Conservation (phyloP, 1,140 invertebrate genomes). For the Oedothorax gibbosus region DNA sequence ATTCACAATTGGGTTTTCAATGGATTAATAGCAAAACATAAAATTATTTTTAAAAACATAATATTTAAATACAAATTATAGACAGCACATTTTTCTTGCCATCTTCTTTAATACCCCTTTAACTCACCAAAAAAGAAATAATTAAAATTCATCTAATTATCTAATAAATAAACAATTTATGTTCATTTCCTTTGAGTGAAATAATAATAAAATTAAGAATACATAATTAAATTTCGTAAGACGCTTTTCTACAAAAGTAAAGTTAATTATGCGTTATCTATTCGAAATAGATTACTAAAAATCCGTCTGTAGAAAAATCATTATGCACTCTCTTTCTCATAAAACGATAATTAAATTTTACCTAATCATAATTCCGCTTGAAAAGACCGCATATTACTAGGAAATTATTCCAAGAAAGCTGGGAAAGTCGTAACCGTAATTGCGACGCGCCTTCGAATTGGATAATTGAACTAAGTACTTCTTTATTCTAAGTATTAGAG, state of each 20-base stretch:
- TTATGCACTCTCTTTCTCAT: not conserved
- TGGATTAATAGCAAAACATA: too few species aligned
- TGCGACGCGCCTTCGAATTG: slow-evolving; percentile 35
- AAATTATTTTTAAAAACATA: too few species aligned
- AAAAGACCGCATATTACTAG: slow-evolving; percentile 1
- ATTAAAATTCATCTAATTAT: too few species aligned
- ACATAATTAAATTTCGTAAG: not conserved
- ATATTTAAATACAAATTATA: too few species aligned
- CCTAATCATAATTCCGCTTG: slow-evolving; percentile 26
- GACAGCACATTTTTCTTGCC: too few species aligned
- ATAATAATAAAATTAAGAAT: not conserved
- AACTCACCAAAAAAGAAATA: too few species aligned
- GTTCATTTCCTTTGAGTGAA: too few species aligned
- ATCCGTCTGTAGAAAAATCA: slow-evolving; percentile 16
- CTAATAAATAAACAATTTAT: too few species aligned
- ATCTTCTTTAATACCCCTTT: too few species aligned
- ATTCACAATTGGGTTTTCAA: too few species aligned
- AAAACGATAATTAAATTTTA: slow-evolving; percentile 38
- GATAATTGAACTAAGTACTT: slow-evolving; percentile 56
- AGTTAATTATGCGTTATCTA: not conserved
- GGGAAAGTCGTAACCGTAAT: slow-evolving; percentile 17
- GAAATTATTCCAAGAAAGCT: too few species aligned
- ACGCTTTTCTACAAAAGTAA: not conserved
- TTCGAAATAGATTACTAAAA: not conserved
- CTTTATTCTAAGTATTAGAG: slow-evolving; percentile 19